Evolutionary conservation across 2,888 invertebrate genomes (phyloP), one percentile per base, ranked within the genome.

Genomic region (Sphaeridia pumilis): DNA sequence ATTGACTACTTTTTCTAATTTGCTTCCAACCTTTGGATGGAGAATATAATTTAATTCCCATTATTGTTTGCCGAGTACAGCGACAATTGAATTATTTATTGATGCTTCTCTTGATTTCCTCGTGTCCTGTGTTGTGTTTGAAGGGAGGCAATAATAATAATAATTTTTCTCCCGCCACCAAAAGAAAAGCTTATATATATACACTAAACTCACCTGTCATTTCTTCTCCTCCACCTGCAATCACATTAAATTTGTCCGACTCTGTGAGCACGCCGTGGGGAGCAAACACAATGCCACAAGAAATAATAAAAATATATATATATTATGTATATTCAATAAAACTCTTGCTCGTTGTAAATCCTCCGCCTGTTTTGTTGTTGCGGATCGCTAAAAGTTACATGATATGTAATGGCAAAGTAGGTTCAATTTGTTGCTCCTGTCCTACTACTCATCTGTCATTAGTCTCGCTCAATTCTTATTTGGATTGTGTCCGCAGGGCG

Each of bases 91-190:
- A 38, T 38, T n/a, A n/a, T n/a, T n/a, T n/a, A 38, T 38, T 38
- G 17, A 38, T 38, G 12, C 38, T 17, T n/a, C n/a, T n/a, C n/a
- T n/a, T n/a, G n/a, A n/a, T n/a, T n/a, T n/a, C n/a, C n/a, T n/a
- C n/a, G n/a, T n/a, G n/a, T n/a, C 38, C 5, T 14, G 17, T 12
- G 38, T 5, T 17, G 20, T 5, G 38, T 5, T 5, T 12, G 38
- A 17, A 20, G 20, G 38, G 38, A 20, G 17, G 20, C 38, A 20
- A 17, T 14, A 20, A 38, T 20, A 38, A 12, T 17, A 38, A 20
- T 38, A 38, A 38, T 38, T 38, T 38, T 38, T 38, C 38, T 38
- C n/a, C n/a, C n/a, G n/a, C n/a, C n/a, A n/a, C n/a, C n/a, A n/a
- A n/a, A n/a, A n/a, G n/a, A n/a, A n/a, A n/a, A n/a, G n/a, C n/a